These are phyloP conservation scores for Harpagus bidentatus DNA, from an alignment of 2,113 vertebrate species.

Conservation along the genomic window DNA sequence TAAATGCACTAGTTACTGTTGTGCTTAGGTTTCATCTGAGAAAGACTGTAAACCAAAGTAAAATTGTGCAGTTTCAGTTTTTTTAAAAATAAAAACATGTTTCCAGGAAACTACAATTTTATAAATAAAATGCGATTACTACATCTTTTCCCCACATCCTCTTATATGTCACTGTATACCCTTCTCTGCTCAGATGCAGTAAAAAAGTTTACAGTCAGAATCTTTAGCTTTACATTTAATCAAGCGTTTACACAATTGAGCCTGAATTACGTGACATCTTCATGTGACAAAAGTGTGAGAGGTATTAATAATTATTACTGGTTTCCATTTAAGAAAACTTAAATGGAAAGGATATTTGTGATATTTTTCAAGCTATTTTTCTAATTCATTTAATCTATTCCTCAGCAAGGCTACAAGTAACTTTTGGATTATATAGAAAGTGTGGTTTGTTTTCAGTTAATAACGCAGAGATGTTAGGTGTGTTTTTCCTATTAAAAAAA, in stretches of 20 bases:
- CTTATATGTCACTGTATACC: rapidly evolving
- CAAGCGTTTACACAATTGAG: background rate
- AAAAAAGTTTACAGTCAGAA: background rate
- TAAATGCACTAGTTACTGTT: background rate
- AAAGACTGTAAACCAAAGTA: background rate
- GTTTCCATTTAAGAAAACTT: background rate
- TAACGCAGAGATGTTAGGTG: background rate
- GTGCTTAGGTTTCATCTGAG: background rate
- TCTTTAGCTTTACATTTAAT: background rate
- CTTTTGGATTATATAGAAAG: background rate
- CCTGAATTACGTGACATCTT: background rate
- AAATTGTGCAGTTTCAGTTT: background rate
- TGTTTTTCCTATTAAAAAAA: background rate
- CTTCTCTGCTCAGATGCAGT: background rate
- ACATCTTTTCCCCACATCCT: background rate
- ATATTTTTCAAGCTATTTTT: background rate
- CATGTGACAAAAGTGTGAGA: background rate
- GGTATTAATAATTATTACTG: background rate
- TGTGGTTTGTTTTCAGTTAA: background rate
- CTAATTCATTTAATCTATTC: background rate
- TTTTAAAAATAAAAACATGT: background rate
- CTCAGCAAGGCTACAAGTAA: background rate
- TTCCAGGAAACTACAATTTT: background rate
- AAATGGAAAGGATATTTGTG: background rate
- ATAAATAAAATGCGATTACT: background rate